phyloP scores from a whole-genome alignment of 2,113 vertebrate genomes.

The Zosterops borbonicus region DNA sequence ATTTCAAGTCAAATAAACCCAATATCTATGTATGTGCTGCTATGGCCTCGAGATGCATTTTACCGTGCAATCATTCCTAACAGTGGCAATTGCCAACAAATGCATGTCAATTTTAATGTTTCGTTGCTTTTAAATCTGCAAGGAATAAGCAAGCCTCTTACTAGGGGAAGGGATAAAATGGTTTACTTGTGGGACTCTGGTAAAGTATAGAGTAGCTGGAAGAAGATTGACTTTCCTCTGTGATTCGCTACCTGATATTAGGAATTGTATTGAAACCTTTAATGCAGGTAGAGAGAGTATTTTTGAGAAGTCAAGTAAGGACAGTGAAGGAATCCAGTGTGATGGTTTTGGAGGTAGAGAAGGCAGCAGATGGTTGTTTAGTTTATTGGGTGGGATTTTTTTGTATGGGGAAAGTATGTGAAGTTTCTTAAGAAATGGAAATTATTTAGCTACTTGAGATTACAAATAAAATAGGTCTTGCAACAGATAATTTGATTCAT shows the following conservation, averaged over 20 bases:
- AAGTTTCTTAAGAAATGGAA: not conserved
- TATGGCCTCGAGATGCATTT: not conserved
- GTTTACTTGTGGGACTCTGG: not conserved
- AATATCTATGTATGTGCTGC: not conserved
- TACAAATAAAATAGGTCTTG: not conserved
- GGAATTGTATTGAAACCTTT: not conserved
- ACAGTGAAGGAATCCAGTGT: not conserved
- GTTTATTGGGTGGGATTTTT: not conserved
- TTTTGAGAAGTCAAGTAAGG: not conserved
- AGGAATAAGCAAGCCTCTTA: not conserved
- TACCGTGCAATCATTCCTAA: not conserved
- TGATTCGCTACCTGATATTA: not conserved
- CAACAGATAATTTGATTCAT: not conserved
- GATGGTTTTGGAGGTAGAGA: not conserved
- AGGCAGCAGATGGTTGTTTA: not conserved
- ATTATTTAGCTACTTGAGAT: not conserved
- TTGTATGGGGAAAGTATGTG: not conserved
- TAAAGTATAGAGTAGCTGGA: not conserved
- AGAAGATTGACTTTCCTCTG: not conserved
- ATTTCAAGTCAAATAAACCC: not conserved
- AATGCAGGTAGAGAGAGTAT: not conserved
- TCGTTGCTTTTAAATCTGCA: not conserved
- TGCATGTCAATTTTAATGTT: not conserved
- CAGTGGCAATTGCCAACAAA: not conserved
- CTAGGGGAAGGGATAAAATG: not conserved